Evolutionary conservation across 2,888 invertebrate genomes (phyloP), one percentile per base, ranked within the genome.

Genomic region (Andrena bucephala): DNA sequence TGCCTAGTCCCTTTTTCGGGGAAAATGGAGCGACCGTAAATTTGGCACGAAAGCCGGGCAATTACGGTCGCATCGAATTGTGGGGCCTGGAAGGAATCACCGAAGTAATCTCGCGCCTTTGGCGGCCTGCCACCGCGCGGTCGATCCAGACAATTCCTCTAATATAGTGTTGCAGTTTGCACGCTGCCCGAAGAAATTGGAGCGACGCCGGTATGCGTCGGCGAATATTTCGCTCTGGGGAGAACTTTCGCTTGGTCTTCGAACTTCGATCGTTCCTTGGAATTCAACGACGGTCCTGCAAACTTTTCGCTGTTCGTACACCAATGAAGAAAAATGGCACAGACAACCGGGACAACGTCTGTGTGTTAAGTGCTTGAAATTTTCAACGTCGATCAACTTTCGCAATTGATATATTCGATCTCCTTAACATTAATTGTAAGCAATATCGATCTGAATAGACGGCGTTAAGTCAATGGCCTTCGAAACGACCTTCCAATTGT

Each of bases 51-150:
- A 13, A 81, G 78, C 71, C 57, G 16, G 78, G 77, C 77, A 85
- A 87, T 87, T 87, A 87, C 69, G 85, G 81, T 76, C 87, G 80
- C 75, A 74, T 76, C 62, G 78, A 87, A 83, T 81, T 77, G 76
- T 0, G 50, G 50, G 59, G 74, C 66, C 77, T 60, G 72, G 72
- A 77, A 68, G 70, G 80, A 78, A 85, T 81, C 79, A 72, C 81
- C 77, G 67, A 87, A 76, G 87, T 72, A 86, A 88, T 88, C 87
- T 85, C 79, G 48, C 73, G 67, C 60, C 75, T 81, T 77, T 87
- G 85, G 87, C 87, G 57, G 13, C 31, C 27, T 20, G 75, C 87
- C 87, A 87, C 62, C 48, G 62, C 67, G 48, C 74, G 29, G 54
- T 62, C 84, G 83, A 83, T 78, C 69, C 75, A 66, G 65, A 72